A percentile compares a stretch with the other conserved stretches of the same genome.
phyloP scores from a whole-genome alignment of 2,113 vertebrate genomes.

The Trichomycterus rosablanca region DNA sequence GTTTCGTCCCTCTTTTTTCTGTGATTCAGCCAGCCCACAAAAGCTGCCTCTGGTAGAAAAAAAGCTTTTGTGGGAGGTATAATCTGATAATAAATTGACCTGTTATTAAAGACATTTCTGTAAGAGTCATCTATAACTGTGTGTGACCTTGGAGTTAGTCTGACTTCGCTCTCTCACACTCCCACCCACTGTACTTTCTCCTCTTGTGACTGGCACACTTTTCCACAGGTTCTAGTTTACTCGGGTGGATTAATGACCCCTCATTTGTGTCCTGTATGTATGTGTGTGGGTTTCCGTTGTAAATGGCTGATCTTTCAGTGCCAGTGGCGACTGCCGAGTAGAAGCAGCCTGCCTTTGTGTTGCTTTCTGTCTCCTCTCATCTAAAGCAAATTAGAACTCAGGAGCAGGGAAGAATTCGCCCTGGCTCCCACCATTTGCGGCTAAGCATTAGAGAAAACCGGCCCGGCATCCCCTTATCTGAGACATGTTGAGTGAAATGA shows the following conservation, averaged over 20 bases:
- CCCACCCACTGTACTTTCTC: conserved; percentile 38
- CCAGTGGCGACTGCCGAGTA: conserved; percentile 75
- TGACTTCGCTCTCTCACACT: conserved; percentile 5
- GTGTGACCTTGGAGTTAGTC: conserved; percentile 41
- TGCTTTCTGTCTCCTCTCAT: conserved; percentile 88
- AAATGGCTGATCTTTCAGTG: conserved; percentile 85
- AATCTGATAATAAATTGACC: conserved; percentile 54
- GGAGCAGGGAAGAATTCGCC: conserved; percentile 76
- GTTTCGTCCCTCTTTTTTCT: conserved; percentile 39
- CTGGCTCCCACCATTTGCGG: conserved; percentile 69
- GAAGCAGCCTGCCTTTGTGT: conserved; percentile 88
- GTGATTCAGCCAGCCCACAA: conserved; percentile 42
- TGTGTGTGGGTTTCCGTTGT: conserved; percentile 64
- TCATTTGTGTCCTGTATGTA: conserved; percentile 67
- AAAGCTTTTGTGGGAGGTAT: conserved; percentile 49
- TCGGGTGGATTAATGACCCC: conserved; percentile 84
- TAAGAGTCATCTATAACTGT: conserved; percentile 43
- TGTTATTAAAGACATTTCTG: conserved; percentile 54
- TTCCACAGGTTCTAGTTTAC: conserved; percentile 80
- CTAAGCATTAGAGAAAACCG: conserved; percentile 72
- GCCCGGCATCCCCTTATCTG: conserved; percentile 67
- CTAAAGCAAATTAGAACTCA: conserved; percentile 92
- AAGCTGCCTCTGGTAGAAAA: conserved; percentile 40
- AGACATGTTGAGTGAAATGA: conserved; percentile 61
- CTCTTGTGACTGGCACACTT: conserved; percentile 86